A percentile compares a stretch with the other conserved stretches of the same genome.
Conservation (phyloP, 2,888 invertebrate species). For the Heliconius ismenius region DNA sequence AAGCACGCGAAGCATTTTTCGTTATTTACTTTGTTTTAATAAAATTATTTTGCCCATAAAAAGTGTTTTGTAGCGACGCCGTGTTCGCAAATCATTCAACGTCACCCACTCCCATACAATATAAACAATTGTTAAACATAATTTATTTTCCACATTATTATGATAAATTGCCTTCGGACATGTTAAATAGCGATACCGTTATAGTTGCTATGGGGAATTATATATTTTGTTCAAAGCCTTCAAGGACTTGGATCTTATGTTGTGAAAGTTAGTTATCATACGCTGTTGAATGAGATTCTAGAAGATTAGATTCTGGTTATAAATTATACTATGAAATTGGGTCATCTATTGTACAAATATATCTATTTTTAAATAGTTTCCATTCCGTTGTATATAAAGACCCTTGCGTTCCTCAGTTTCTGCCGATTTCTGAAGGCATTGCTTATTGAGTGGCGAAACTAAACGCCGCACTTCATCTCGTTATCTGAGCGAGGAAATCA, state of each 20-base stretch:
- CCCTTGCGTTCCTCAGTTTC: no score
- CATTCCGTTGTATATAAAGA: no score
- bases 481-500: no score
- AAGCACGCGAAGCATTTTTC: conserved; percentile 45
- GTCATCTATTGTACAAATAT: no score
- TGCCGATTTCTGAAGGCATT: no score
- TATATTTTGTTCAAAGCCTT: background rate
- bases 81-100: conserved; percentile 39
- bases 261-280: background rate
- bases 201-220: conserved; percentile 4
- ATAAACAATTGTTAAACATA: conserved; percentile 20
- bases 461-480: no score
- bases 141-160: conserved; percentile 23
- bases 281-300: background rate
- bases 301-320: background rate
- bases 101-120: conserved; percentile 5
- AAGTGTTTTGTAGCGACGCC: conserved; percentile 20
- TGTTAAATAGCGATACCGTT: conserved; percentile 19
- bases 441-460: no score
- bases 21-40: conserved; percentile 48
- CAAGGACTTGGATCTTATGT: background rate
- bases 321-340: no score
- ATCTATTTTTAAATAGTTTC: no score
- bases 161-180: conserved; percentile 10
- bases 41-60: conserved; percentile 44